Conservation (phyloP, 2,113 vertebrate species). For the Etia nguti region DNA sequence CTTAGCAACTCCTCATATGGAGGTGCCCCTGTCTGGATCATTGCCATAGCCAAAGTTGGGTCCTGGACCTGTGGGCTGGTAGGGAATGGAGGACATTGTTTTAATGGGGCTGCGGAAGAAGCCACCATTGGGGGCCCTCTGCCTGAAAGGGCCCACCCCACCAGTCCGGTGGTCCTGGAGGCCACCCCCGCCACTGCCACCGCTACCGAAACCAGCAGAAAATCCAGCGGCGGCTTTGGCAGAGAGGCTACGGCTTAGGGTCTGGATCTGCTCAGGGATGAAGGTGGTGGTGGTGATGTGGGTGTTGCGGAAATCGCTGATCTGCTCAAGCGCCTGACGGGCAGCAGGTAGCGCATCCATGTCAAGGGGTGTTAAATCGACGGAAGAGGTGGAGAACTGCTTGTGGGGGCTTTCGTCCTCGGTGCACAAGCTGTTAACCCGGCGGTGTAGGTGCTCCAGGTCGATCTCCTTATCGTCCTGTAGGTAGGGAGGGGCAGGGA, state of each 20-base stretch:
- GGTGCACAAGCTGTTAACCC: constrained; percentile 99
- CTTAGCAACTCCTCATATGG: constrained; percentile 80
- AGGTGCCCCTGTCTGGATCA: constrained; percentile 97
- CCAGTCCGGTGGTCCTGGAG: constrained; percentile 95
- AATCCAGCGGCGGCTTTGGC: constrained; percentile 97
- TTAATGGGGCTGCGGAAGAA: constrained; percentile 99
- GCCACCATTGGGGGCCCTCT: constrained; percentile 96
- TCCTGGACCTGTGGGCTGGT: constrained; percentile 92
- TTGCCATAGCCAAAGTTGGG: constrained; percentile 95
- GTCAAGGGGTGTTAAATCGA: constrained; percentile 97
- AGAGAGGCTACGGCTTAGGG: constrained; percentile 96
- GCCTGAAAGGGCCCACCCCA: constrained; percentile 84
- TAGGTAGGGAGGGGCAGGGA: constrained; percentile 40
- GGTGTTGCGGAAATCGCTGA: constrained; percentile 99
- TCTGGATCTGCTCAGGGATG: constrained; percentile 99
- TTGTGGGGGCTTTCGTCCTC: constrained; percentile 99
- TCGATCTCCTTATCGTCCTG: constrained; percentile 99
- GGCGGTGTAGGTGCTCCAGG: constrained; percentile 97
- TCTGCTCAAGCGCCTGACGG: constrained; percentile 97
- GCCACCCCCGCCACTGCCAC: constrained; percentile 64
- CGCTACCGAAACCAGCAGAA: constrained; percentile 81
- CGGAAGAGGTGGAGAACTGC: constrained; percentile 99
- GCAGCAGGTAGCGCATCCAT: constrained; percentile 96
- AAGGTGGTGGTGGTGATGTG: constrained; percentile 99
- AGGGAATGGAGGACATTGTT: constrained; percentile 99